Conservation (phyloP, 2,888 invertebrate genomes). For the Anoplius nigerrimus region DNA sequence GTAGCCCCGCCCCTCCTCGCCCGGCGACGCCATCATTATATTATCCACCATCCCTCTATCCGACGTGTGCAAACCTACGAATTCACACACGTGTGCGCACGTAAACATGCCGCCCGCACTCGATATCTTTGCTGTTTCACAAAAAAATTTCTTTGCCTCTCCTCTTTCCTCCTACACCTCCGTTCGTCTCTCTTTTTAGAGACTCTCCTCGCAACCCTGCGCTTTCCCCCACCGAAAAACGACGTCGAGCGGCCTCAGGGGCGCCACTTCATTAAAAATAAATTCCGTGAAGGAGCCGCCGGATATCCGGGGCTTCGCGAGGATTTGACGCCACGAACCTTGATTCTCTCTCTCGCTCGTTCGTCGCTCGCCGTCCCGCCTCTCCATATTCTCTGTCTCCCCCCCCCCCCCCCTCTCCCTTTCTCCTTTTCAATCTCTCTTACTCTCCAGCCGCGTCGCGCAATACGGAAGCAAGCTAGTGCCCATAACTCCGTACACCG, state of each 20-base stretch:
- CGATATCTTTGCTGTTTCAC: slow-evolving; percentile 11
- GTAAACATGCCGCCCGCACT: slow-evolving; percentile 30
- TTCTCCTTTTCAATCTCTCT: slow-evolving; percentile 15
- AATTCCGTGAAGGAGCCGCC: slow-evolving; percentile 75
- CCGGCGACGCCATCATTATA: slow-evolving; percentile 75
- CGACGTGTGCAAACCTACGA: slow-evolving; percentile 47
- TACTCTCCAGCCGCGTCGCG: neutral
- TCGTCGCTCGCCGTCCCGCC: neutral
- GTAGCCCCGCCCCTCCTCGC: slow-evolving; percentile 74
- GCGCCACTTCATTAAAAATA: slow-evolving; percentile 77
- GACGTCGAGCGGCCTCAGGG: slow-evolving; percentile 9
- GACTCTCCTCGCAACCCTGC: slow-evolving; percentile 10
- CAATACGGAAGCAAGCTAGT: slow-evolving; percentile 18
- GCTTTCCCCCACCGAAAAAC: slow-evolving; percentile 22
- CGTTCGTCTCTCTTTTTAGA: slow-evolving; percentile 32
- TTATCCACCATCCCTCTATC: slow-evolving; percentile 74
- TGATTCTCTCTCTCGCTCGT: slow-evolving; percentile 17
- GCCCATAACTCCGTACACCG: slow-evolving; percentile 35
- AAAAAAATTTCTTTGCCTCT: slow-evolving; percentile 15
- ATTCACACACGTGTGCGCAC: slow-evolving; percentile 55
- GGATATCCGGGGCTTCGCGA: slow-evolving; percentile 75
- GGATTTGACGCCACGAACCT: slow-evolving; percentile 71
- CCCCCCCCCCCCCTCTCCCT: neutral
- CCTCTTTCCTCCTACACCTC: slow-evolving; percentile 19
- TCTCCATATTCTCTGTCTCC: slow-evolving; percentile 11